Base-by-base conservation (phyloP, 2,797 vertebrate species). In the Selene dorsalis region DNA sequence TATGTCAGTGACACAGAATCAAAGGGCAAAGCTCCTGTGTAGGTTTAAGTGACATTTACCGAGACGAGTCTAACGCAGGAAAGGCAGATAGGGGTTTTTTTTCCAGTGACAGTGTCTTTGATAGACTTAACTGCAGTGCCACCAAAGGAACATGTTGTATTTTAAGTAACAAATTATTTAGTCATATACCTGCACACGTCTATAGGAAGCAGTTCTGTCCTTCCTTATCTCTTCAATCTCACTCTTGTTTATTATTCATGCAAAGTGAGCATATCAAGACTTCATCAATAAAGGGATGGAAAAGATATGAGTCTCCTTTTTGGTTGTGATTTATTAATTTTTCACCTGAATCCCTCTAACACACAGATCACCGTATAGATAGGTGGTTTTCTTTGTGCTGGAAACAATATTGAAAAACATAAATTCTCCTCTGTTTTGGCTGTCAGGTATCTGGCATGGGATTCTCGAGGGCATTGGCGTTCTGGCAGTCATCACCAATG, bases 401-500 rank as follows among this genome's bases (percentile, higher is more conserved):
- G 10, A 20, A 58, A 22, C 56, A 50, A 10, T 22, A 14, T 6
- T 58, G 3, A 35, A n/a, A 14, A 11, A 13, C 53, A n/a, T 75
- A 58, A 56, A 6, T 50, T 53, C 61, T 57, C 16, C 12, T 69
- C 62, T 87, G 63, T 70, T 80, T 58, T 69, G 22, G 13, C 79
- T 60, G 5, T 63, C 88, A 99, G 98, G 98, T 78, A 99, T 99
- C 93, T 99, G 98, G 98, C 97, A 99, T 78, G 98, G 98, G 52
- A 98, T 99, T 84, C 95, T 99, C 7, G 98, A 99, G 90, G 98
- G 97, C 76, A 99, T 99, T 26, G 98, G 98, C 3, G 97, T 99
- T 63, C 87, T 99, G 86, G 98, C 98, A 50, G 98, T 99, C 83
- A 99, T 99, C 93, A 99, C 98, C 77, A 99, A 99, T 38, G 98